Evolutionary conservation across 2,888 invertebrate species (phyloP), one percentile per base, ranked within the genome.

Genomic region (Eledone cirrhosa): DNA sequence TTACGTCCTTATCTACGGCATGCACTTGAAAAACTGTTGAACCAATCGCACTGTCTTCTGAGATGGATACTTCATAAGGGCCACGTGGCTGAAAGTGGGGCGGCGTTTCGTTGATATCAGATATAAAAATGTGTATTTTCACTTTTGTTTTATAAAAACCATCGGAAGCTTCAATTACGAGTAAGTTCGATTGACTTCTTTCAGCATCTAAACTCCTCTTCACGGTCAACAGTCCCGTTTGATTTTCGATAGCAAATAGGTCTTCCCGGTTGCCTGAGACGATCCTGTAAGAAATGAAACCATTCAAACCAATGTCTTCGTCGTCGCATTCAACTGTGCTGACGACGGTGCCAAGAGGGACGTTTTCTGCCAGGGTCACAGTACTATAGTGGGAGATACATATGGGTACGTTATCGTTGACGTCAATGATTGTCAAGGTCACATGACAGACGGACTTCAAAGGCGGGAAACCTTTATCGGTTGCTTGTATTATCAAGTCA

Each of bases 391-490:
- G 63, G 19, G 79, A 77, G 22, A 77, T 79, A 78, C 87, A 88
- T 41, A 81, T 77, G 11, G 89, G 89, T 22, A 78, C 78, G 79
- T 88, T 87, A 82, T 89, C 88, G 79, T 89, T 88, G 22, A 82
- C 80, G 78, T 89, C 88, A 11, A 48, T 80, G 67, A 89, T 80
- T 11, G 80, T 84, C 47, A 89, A 83, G n/a, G 82, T 83, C 16
- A 86, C 85, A 48, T 84, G 82, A 19, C 80, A 81, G 27, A 84
- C 83, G 19, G 85, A 80, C 14, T 84, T 82, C 11, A 83, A 79
- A 22, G 82, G 78, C 0, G 85, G 85, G 7, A 79, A 77, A 5
- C 88, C 87, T 47, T 82, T 81, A 80, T 89, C 89, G 16, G 77
- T 67, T 1, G 86, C 87, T 48, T 83, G 78, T 24, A 84, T 82